These are phyloP conservation scores for Enchytraeus crypticus DNA, from an alignment of 2,888 invertebrate genomes.

Conservation along the genomic window DNA sequence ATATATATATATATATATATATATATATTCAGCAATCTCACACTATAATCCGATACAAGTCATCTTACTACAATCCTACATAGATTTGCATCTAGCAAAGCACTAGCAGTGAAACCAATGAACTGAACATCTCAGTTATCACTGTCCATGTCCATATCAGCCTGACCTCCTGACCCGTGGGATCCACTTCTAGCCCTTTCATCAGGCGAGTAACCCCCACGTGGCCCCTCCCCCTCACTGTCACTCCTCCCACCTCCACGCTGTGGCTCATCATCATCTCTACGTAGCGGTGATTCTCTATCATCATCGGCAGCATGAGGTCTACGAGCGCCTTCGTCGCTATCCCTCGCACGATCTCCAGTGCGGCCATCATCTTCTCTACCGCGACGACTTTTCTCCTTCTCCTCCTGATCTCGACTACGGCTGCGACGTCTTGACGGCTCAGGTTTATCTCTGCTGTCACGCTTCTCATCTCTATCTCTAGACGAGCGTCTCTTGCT, in stretches of 20 bases:
- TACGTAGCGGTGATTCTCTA: conserved; percentile 46
- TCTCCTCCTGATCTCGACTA: conserved; percentile 31
- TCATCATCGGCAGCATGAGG: background rate
- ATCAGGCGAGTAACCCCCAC: no score
- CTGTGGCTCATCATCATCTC: conserved; percentile 55
- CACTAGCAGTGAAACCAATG: no score
- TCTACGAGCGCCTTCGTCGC: background rate
- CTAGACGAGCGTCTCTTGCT: background rate
- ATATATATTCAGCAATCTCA: no score
- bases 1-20: no score
- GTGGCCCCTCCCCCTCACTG: background rate
- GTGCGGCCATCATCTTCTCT: background rate
- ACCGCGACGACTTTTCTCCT: background rate
- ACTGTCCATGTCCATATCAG: background rate
- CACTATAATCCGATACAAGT: no score
- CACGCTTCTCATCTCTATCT: conserved; percentile 2
- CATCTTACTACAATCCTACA: no score
- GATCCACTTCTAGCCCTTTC: background rate
- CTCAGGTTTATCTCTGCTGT: conserved; percentile 20
- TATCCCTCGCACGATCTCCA: background rate
- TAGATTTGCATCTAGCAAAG: no score
- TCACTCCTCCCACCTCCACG: background rate
- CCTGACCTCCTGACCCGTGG: background rate
- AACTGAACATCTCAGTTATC: background rate
- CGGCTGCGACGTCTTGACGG: conserved; percentile 40